Evolutionary conservation across 2,113 vertebrate genomes (phyloP).

Genomic region (Herpailurus yagouaroundi): DNA sequence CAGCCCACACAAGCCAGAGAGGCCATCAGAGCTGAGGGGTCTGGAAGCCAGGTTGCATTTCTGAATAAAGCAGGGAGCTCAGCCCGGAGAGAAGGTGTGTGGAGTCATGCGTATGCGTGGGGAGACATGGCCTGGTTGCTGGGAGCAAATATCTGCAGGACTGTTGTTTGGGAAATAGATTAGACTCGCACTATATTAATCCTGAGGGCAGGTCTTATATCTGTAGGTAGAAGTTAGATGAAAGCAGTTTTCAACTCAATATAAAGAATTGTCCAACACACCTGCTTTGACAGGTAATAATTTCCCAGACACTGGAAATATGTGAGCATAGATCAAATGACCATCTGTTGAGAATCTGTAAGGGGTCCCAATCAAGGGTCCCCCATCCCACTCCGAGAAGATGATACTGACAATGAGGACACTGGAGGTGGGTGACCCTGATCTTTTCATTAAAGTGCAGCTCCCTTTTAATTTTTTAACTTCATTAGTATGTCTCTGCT

Average conservation of each 20-base stretch:
- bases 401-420: neutral
- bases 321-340: neutral
- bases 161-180: neutral
- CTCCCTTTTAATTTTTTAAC: neutral
- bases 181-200: neutral
- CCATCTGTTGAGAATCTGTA: neutral
- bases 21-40: neutral
- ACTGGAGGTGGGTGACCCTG: neutral
- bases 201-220: neutral
- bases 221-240: neutral
- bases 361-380: too few species aligned
- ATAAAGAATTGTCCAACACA: neutral
- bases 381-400: neutral
- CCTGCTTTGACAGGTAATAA: neutral
- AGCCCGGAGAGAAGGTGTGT: neutral
- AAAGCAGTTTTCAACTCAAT: neutral
- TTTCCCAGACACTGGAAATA: neutral
- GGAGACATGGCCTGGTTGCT: neutral
- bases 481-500: neutral
- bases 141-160: neutral
- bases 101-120: accelerated
- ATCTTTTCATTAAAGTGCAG: neutral
- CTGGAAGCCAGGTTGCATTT: neutral
- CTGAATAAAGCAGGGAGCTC: neutral
- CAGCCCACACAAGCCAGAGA: neutral